Conservation (phyloP, 2,113 vertebrate species). For the Redunca redunca region DNA sequence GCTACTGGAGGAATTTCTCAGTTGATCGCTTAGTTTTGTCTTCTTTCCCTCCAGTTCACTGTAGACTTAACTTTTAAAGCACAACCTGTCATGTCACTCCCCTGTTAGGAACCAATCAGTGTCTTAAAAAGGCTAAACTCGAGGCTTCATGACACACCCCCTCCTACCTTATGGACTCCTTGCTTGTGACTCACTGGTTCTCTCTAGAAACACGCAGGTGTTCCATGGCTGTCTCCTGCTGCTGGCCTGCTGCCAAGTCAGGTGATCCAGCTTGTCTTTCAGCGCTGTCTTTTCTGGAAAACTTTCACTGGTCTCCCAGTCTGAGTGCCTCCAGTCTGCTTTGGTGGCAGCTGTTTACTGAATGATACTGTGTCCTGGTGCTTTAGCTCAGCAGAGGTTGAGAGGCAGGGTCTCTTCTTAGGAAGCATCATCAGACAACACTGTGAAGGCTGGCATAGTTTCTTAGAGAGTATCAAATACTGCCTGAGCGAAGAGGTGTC, state of each 20-base stretch:
- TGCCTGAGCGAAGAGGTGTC: not conserved
- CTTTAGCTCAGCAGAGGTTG: not conserved
- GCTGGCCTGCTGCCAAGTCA: not conserved
- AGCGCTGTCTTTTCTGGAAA: not conserved
- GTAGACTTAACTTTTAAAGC: not conserved
- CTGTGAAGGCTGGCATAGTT: not conserved
- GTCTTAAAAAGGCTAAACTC: not conserved
- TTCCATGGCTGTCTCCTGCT: not conserved
- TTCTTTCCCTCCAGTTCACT: not conserved
- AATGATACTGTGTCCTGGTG: not conserved
- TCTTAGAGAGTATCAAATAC: not conserved
- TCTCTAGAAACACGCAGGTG: not conserved
- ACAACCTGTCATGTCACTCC: not conserved
- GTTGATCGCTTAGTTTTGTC: not conserved
- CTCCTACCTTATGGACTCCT: not conserved
- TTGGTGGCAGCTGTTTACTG: not conserved
- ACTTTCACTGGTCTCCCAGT: not conserved
- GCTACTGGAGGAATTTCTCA: too few species aligned
- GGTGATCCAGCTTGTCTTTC: not conserved
- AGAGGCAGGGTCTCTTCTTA: not conserved
- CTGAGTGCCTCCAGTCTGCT: not conserved
- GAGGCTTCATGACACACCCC: not conserved
- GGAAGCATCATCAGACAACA: not conserved
- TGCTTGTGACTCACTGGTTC: not conserved
- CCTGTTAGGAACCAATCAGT: not conserved